These are phyloP conservation scores for Parnassius glacialis DNA, from an alignment of 2,888 invertebrate species.

Conservation along the genomic window DNA sequence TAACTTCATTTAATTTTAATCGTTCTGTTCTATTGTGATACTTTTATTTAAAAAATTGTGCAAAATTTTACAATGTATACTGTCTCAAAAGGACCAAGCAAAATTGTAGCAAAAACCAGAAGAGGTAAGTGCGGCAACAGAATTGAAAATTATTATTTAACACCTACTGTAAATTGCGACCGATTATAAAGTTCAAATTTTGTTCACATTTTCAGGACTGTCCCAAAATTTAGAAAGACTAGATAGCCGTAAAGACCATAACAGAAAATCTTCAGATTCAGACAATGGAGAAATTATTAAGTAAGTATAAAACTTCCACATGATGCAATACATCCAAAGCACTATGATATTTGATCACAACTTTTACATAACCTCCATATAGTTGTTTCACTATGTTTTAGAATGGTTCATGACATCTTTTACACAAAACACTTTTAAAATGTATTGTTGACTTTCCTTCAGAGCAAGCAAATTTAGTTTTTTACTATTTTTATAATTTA, in stretches of 20 bases:
- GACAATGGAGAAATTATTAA: constrained; percentile 84
- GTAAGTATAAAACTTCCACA: constrained; percentile 64
- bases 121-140: constrained; percentile 80
- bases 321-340: constrained; percentile 40
- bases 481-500: background rate
- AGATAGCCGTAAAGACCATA: constrained; percentile 86
- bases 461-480: too few relatives aligned
- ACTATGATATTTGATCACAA: constrained; percentile 62
- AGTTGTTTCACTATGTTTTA: constrained; percentile 31
- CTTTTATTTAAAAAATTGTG: constrained; percentile 53
- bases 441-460: too few relatives aligned
- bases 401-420: too few relatives aligned
- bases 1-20: constrained; percentile 11
- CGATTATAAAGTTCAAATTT: constrained; percentile 40
- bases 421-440: too few relatives aligned
- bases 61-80: constrained; percentile 88
- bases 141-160: constrained; percentile 15
- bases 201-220: constrained; percentile 83
- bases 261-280: constrained; percentile 84
- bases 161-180: constrained; percentile 24
- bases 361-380: constrained; percentile 74
- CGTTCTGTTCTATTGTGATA: constrained; percentile 38
- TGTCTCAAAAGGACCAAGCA: constrained; percentile 92
- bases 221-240: constrained; percentile 90
- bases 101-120: constrained; percentile 92